Evolutionary conservation across 2,888 invertebrate species (phyloP), one percentile per base, ranked within the genome.

Genomic region (Bedellia somnulentella): DNA sequence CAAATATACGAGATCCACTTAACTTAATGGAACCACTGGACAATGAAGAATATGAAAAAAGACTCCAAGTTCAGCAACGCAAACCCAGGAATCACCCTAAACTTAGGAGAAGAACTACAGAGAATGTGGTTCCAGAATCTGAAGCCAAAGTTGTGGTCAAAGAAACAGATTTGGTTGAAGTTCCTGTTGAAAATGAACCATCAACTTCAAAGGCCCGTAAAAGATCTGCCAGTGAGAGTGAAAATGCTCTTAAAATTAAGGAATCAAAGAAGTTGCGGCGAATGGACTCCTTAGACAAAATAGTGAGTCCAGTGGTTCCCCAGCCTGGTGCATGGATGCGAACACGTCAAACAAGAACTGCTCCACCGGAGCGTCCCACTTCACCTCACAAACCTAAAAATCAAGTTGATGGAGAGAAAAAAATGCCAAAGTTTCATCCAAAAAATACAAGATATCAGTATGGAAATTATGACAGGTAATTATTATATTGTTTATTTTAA

Each of bases 381-480:
- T 79, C 78, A 35, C 73, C 71, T 24, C 57, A 64, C 5, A 66
- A 57, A 44, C 45, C 45, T 2, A 62, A 63, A 36, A 58, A 53
- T 17, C 48, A 55, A 15, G 49, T 58, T 17, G 62, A 68, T 44
- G 66, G 53, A 36, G 66, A 73, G 32, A 63, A 71, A 33, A 67
- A 73, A 42, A 47, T 79, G 43, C 85, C 86, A 6, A 80, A 78
- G 35, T 91, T 90, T 62, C 83, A 87, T 44, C 78, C 82, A 13
- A 88, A 88, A 55, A 85, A 89, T 54, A 80, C 82, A 34, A 82
- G 83, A 52, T 96, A 93, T 71, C 89, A 92, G 50, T 95, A 89
- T 76, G 98, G 99, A 33, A 99, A 99, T 68, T 98, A 96, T 66
- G 91, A 93, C 59, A 86, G 92, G 70, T 84, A 49, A 45, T 9